phyloP scores from a whole-genome alignment of 2,113 vertebrate species.

The Tragelaphus imberbis region DNA sequence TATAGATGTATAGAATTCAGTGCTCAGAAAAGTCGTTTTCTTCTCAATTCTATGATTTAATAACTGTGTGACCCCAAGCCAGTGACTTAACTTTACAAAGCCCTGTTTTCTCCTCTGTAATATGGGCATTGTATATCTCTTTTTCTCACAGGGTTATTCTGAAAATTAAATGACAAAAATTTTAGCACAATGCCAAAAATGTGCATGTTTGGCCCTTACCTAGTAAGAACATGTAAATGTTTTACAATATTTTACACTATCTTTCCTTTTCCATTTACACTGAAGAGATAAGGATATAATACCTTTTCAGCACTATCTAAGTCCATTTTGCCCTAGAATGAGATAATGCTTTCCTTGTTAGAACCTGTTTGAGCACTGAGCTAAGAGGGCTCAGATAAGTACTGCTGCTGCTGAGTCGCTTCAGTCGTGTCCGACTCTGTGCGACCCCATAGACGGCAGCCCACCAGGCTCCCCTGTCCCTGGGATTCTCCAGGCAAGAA shows the following conservation, averaged over 20 bases:
- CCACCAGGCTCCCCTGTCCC: no score
- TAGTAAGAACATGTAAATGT: not conserved
- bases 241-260: not conserved
- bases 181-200: not conserved
- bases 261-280: not conserved
- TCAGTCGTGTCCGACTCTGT: no score
- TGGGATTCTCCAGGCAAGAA: no score
- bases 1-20: not conserved
- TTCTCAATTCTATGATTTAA: not conserved
- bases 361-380: not conserved
- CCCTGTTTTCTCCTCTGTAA: not conserved
- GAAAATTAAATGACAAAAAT: not conserved
- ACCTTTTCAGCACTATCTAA: not conserved
- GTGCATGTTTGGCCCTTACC: not conserved
- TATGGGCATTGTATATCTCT: not conserved
- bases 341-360: not conserved
- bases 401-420: not conserved
- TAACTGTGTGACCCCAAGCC: not conserved
- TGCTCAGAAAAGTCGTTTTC: not conserved
- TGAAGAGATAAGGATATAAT: not conserved
- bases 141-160: not conserved
- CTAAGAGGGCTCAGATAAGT: not conserved
- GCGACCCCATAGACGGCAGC: no score
- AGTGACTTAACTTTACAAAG: not conserved
- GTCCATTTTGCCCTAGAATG: not conserved